phyloP scores from a whole-genome alignment of 1,140 invertebrate genomes.

The Cheumatopsyche charites region DNA sequence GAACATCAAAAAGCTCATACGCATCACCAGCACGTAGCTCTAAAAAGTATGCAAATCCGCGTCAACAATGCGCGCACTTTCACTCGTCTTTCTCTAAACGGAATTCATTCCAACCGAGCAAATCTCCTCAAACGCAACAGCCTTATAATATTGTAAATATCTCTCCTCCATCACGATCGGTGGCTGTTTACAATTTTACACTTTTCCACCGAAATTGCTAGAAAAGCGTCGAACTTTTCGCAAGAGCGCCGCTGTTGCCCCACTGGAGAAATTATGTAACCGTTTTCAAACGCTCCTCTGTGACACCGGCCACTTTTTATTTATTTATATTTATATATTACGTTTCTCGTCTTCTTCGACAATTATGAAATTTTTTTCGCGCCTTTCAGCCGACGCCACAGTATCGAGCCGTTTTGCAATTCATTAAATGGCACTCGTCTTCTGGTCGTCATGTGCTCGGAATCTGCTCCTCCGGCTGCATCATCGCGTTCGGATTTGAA shows the following conservation, averaged over 20 bases:
- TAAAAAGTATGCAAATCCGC: constrained; percentile 30
- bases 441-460: constrained; percentile 4
- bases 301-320: not conserved
- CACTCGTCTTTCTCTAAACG: constrained; percentile 27
- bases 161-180: too few relatives aligned
- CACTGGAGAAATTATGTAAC: not conserved
- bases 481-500: too few relatives aligned
- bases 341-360: not conserved
- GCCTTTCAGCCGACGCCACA: not conserved
- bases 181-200: not conserved
- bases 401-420: constrained; percentile 12
- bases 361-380: constrained; percentile 14
- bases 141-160: too few relatives aligned
- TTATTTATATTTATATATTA: too few relatives aligned
- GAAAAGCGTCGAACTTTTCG: constrained; percentile 6
- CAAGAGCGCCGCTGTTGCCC: not conserved
- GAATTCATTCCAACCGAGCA: not conserved
- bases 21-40: constrained; percentile 10
- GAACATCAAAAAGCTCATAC: not conserved
- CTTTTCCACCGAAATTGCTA: not conserved
- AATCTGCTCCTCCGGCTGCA: not conserved
- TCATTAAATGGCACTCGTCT: constrained; percentile 28
- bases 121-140: too few relatives aligned
- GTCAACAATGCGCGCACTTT: constrained; percentile 16
- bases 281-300: not conserved